phyloP scores from a whole-genome alignment of 23 tunicate species.

The Styela clava region DNA sequence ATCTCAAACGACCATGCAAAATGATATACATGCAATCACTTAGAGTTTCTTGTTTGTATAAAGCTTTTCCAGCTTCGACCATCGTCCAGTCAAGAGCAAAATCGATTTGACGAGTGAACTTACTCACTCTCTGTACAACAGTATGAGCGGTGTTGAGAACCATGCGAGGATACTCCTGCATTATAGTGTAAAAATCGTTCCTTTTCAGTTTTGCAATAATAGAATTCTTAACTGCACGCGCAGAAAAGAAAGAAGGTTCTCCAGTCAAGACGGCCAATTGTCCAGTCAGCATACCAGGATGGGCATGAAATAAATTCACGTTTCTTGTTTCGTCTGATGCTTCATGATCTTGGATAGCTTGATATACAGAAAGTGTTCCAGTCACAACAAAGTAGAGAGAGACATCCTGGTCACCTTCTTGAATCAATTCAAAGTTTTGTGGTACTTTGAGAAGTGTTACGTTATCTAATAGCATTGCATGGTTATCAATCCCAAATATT shows the following conservation, averaged over 20 bases:
- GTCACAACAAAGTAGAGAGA: constrained; percentile 90
- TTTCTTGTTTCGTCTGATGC: constrained; percentile 4
- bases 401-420: constrained; percentile 97
- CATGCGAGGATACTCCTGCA: constrained; percentile 80
- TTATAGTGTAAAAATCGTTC: constrained; percentile 71
- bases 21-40: constrained; percentile 96
- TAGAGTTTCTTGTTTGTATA: constrained; percentile 65
- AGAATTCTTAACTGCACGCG: constrained; percentile 48
- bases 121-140: constrained; percentile 79
- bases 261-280: constrained; percentile 98
- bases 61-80: constrained; percentile 94
- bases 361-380: constrained; percentile 60
- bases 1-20: constrained; percentile 86
- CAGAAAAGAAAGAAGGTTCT: constrained; percentile 94
- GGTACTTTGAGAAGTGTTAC: constrained; percentile 61
- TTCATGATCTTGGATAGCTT: constrained; percentile 32
- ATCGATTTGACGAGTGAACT: constrained; percentile 95
- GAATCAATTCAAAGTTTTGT: constrained; percentile 46
- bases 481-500: constrained; percentile 60
- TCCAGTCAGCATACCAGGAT: constrained; percentile 91
- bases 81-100: constrained; percentile 97
- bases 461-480: constrained; percentile 42
- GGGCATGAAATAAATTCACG: constrained; percentile 65
- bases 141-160: constrained; percentile 90
- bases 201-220: constrained; percentile 56